Conservation (phyloP, 1,140 invertebrate species). For the Arion vulgaris region DNA sequence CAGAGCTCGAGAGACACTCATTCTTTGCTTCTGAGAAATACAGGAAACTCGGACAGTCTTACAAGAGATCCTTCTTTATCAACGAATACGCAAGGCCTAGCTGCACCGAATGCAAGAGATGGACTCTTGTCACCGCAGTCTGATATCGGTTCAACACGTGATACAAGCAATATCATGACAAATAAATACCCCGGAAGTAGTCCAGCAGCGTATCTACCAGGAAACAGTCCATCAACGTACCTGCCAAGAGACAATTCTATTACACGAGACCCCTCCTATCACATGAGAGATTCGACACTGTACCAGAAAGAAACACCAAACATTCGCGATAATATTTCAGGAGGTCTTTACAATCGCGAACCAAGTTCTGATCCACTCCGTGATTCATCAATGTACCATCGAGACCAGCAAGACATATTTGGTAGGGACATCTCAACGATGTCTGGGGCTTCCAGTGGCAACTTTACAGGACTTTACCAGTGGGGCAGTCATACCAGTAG, state of each 20-base stretch:
- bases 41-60: not conserved
- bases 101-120: not conserved
- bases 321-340: not conserved
- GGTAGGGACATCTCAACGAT: conserved; percentile 17
- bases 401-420: not conserved
- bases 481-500: conserved; percentile 32
- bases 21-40: not conserved
- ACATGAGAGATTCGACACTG: not conserved
- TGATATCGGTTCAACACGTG: not conserved
- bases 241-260: not conserved
- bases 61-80: conserved; percentile 1
- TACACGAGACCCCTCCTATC: not conserved
- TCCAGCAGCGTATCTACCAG: not conserved
- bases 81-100: not conserved
- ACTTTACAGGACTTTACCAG: conserved; percentile 5
- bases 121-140: conserved; percentile 1
- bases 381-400: conserved; percentile 4
- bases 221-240: not conserved
- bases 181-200: conserved; percentile 23
- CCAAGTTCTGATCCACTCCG: not conserved
- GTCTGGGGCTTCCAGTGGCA: not conserved
- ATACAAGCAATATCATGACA: not conserved
- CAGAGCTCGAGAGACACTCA: not conserved
- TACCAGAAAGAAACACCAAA: not conserved
- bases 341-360: not conserved